These are phyloP conservation scores for Eupristina koningsbergeri DNA, from an alignment of 1,140 invertebrate species.

Conservation along the genomic window DNA sequence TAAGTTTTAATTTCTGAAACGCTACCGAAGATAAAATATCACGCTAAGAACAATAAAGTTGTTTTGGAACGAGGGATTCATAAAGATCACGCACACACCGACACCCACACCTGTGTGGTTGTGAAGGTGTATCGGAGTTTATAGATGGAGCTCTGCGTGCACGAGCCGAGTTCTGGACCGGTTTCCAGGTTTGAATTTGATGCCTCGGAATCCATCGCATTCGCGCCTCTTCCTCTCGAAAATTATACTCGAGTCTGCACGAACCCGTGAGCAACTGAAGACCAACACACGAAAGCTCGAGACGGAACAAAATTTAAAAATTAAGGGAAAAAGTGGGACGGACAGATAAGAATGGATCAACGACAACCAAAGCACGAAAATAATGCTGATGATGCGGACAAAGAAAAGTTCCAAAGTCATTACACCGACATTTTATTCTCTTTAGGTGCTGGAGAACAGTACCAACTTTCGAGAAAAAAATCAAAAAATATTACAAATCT, in stretches of 20 bases:
- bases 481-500: not conserved
- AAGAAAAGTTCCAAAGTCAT: not conserved
- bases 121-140: not conserved
- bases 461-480: not conserved
- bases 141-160: not conserved
- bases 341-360: not conserved
- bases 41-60: too few relatives aligned
- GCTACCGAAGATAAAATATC: too few relatives aligned
- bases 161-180: not conserved
- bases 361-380: not conserved
- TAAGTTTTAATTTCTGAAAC: too few relatives aligned
- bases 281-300: not conserved
- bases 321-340: not conserved
- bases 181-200: constrained; percentile 1
- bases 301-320: not conserved
- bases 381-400: not conserved
- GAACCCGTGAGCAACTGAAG: not conserved
- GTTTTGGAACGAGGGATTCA: not conserved
- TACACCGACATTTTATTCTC: not conserved
- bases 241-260: not conserved
- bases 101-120: too few relatives aligned
- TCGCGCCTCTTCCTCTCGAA: not conserved
- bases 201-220: not conserved
- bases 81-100: not conserved
- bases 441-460: not conserved